phyloP scores from a whole-genome alignment of 2,888 invertebrate species.

The Tachystola acroxantha region DNA sequence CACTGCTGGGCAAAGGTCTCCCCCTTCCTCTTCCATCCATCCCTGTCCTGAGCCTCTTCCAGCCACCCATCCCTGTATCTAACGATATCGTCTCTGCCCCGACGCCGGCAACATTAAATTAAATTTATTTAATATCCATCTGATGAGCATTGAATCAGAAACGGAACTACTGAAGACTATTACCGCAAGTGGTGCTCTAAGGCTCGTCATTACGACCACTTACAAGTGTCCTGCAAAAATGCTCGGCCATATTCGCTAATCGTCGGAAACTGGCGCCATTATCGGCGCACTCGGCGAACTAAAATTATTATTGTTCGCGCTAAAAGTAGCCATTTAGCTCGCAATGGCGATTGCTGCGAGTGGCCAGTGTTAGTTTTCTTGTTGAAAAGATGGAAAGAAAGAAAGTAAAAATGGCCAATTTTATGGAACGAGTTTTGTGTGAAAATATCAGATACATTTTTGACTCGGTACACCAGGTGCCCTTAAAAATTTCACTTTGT shows the following conservation, averaged over 20 bases:
- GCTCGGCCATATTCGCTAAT: conserved; percentile 56
- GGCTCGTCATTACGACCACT: conserved; percentile 53
- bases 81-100: no score
- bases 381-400: no score
- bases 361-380: conserved; percentile 31
- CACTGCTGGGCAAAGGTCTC: no score
- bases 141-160: neutral
- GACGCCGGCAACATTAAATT: no score
- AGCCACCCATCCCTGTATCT: no score
- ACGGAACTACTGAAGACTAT: conserved; percentile 12
- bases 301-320: conserved; percentile 75
- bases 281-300: conserved; percentile 69
- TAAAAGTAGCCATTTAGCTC: conserved; percentile 69
- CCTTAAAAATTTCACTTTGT: no score
- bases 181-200: conserved; percentile 39
- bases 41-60: no score
- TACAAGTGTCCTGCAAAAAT: conserved; percentile 63
- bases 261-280: conserved; percentile 76
- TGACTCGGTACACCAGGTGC: no score
- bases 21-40: no score
- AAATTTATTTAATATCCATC: no score
- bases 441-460: no score
- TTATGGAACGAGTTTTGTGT: no score
- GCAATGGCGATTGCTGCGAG: conserved; percentile 40
- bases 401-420: conserved; percentile 15